Conservation (phyloP, 2,888 invertebrate species). For the Thera obeliscata region DNA sequence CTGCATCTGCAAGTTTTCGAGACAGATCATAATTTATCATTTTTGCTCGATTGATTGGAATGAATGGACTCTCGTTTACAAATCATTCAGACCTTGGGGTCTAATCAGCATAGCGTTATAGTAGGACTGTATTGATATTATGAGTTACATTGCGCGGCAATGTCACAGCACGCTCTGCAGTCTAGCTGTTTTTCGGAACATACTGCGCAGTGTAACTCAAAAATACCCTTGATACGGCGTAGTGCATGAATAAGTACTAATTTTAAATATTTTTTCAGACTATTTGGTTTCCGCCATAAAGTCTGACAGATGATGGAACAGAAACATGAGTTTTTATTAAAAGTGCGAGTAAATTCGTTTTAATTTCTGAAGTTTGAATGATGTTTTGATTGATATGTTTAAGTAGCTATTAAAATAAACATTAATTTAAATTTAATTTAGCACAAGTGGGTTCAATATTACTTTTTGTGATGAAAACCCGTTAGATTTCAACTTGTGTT, state of each 20-base stretch:
- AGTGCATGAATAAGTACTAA: no score
- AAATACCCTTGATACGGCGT: not conserved
- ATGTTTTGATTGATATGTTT: not conserved
- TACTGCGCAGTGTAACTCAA: not conserved
- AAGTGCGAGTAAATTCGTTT: no score
- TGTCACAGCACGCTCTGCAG: not conserved
- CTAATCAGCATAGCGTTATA: not conserved
- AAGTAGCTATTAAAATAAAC: no score
- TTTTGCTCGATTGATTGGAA: slow-evolving; percentile 60
- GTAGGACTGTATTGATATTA: not conserved
- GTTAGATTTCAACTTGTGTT: no score
- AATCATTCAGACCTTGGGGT: slow-evolving; percentile 38
- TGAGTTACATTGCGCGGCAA: not conserved
- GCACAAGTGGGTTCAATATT: no score
- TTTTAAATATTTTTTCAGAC: no score
- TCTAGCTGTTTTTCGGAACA: not conserved
- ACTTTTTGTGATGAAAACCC: no score
- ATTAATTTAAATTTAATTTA: no score
- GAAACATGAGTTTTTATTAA: no score
- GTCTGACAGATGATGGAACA: no score
- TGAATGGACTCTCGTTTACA: slow-evolving; percentile 54
- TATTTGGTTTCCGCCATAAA: no score
- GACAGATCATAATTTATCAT: slow-evolving; percentile 61
- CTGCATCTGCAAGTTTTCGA: slow-evolving; percentile 46
- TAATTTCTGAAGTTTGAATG: not conserved